Percentiles rank a stretch among this genome's conserved stretches.
Conservation (phyloP, 2,888 invertebrate species). For the Litoditis marina region DNA sequence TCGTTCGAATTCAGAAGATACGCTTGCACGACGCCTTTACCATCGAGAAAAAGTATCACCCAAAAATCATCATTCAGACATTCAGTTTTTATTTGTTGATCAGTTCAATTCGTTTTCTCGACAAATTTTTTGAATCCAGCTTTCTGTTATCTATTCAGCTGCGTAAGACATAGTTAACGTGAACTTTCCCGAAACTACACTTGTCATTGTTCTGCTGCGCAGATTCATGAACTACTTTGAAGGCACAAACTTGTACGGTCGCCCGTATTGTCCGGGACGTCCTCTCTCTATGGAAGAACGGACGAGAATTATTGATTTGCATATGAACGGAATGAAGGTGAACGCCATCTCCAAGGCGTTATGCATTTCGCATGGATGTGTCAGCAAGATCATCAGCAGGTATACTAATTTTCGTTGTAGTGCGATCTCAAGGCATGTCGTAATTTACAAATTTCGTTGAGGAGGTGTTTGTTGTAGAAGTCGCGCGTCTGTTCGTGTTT, state of each 20-base stretch:
- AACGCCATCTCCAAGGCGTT: conserved; percentile 59
- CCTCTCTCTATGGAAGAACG: conserved; percentile 59
- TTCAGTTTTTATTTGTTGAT: too few relatives aligned
- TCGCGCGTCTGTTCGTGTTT: not conserved
- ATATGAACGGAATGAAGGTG: conserved; percentile 57
- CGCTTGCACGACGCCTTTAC: too few relatives aligned
- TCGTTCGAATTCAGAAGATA: too few relatives aligned
- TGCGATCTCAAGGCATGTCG: not conserved
- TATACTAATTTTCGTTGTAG: not conserved
- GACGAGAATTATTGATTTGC: conserved; percentile 52
- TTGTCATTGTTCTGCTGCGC: too few relatives aligned
- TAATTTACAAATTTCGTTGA: not conserved
- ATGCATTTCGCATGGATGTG: conserved; percentile 60
- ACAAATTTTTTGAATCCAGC: too few relatives aligned
- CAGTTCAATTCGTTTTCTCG: too few relatives aligned
- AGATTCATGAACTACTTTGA: too few relatives aligned
- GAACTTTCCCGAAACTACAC: too few relatives aligned
- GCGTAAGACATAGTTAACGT: too few relatives aligned
- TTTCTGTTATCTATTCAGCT: too few relatives aligned
- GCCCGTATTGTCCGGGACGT: conserved; percentile 59
- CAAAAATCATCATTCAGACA: too few relatives aligned
- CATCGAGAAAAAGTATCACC: too few relatives aligned
- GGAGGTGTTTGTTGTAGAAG: not conserved
- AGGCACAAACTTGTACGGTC: conserved; percentile 59
- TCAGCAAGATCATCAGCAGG: conserved; percentile 59